Evolutionary conservation across 2,888 invertebrate genomes (phyloP), one percentile per base, ranked within the genome.

Genomic region (Pollenia amentaria): DNA sequence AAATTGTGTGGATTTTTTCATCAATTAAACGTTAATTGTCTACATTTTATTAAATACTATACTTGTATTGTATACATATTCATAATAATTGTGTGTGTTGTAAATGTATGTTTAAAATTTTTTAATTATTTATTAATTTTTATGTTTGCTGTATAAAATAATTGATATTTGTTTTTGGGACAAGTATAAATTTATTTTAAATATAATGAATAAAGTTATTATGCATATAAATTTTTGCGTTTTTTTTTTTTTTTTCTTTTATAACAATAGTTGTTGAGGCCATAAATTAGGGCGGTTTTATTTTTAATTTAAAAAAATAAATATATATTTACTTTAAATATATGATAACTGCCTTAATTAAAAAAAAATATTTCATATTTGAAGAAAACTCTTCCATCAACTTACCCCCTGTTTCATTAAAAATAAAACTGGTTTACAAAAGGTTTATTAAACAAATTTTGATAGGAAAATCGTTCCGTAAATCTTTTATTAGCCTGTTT

Each of bases 181-280:
- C 70, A 18, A 57, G 55, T 12, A 18, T 72, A 64, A 78, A 78
- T 16, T 57, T 57, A 57, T 48, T 57, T 29, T 2, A 4, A 7
- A 57, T 78, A 57, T 64, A 16, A 73, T 51, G 16, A 51, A 44
- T 29, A 67, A 57, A 48, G 51, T 72, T 69, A 72, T 38, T 65
- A 48, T 29, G 69, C 40, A 51, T 62, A 53, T 42, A 62, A 12
- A 11, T 60, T 82, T 76, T 38, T 48, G 29, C n/a, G 18, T 8
- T 29, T 57, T 42, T 44, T 9, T 67, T 51, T 12, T 64, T 53
- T 11, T n/a, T 10, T 18, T n/a, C n/a, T 80, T 64, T 84, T 48
- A 57, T 75, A 80, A 79, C 62, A 75, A 80, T 69, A 65, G 21
- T 69, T 70, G 10, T 51, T 73, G 48, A 81, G 81, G 77, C 81